These are phyloP conservation scores for Pantherophis vulpinus DNA, from an alignment of 2,797 vertebrate species.

Conservation along the genomic window DNA sequence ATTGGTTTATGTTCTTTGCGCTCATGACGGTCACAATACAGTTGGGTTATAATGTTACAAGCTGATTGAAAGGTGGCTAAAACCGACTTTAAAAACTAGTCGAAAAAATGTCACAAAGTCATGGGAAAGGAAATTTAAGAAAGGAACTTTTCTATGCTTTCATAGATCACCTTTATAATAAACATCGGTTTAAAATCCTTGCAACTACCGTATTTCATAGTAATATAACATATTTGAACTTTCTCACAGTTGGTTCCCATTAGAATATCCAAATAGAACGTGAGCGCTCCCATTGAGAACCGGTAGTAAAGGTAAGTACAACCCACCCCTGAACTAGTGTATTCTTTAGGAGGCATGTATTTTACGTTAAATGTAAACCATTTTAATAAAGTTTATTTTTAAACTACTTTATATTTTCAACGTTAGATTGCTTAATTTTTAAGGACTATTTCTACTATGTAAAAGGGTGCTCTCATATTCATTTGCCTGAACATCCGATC, in stretches of 20 bases:
- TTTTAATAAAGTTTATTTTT: conserved; percentile 64
- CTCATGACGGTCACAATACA: neutral
- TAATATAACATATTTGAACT: neutral
- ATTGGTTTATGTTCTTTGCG: neutral
- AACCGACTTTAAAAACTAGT: neutral
- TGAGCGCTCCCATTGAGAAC: no score
- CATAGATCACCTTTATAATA: neutral
- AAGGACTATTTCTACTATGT: conserved; percentile 53
- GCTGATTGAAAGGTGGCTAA: neutral
- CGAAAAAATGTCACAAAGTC: neutral
- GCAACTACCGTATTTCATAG: neutral
- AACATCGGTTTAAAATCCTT: neutral
- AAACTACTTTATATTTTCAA: conserved; percentile 54
- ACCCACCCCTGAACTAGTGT: neutral
- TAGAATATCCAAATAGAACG: neutral
- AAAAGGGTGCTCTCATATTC: conserved; percentile 65
- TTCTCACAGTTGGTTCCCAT: neutral
- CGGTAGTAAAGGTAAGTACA: no score
- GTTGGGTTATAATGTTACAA: neutral
- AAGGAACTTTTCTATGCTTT: neutral
- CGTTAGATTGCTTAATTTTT: conserved; percentile 63
- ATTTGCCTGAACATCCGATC: conserved; percentile 57
- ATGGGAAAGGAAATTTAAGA: neutral
- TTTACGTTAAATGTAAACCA: conserved; percentile 53
- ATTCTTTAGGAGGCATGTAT: conserved; percentile 50